These are phyloP conservation scores for Xanthia togata DNA, from an alignment of 2,888 invertebrate species.

Conservation along the genomic window DNA sequence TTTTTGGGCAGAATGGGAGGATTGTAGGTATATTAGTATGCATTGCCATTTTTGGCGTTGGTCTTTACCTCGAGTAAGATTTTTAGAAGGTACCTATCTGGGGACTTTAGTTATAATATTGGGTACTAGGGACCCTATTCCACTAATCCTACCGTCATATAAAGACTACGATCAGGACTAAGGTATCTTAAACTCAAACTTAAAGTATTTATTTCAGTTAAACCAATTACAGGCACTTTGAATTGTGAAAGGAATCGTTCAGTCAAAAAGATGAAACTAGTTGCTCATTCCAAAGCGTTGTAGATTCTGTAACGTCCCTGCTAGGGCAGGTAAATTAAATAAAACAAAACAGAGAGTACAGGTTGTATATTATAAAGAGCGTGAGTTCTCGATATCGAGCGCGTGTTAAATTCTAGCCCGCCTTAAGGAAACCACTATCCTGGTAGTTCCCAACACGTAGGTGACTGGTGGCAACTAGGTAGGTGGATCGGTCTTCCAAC, in stretches of 20 bases:
- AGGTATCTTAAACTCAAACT: background rate
- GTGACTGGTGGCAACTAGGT: too few species aligned
- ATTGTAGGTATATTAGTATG: background rate
- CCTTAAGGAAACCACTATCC: too few species aligned
- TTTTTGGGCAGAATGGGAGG: background rate
- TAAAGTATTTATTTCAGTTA: background rate
- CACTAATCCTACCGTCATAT: background rate
- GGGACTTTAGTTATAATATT: too few species aligned
- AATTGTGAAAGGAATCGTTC: background rate
- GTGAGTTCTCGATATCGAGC: too few species aligned
- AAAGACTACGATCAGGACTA: background rate
- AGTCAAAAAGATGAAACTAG: background rate
- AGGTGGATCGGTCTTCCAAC: too few species aligned
- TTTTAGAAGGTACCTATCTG: background rate
- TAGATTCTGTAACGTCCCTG: too few species aligned
- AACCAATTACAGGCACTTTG: background rate
- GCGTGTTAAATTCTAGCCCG: too few species aligned
- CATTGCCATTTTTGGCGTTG: background rate
- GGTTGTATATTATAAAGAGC: too few species aligned
- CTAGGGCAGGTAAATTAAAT: too few species aligned
- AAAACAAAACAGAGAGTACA: too few species aligned
- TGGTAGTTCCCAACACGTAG: too few species aligned
- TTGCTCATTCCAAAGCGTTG: background rate
- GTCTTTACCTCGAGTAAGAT: background rate
- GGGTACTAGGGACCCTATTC: background rate